Evolutionary conservation across 2,113 vertebrate genomes (phyloP).

Genomic region (Osmerus mordax): DNA sequence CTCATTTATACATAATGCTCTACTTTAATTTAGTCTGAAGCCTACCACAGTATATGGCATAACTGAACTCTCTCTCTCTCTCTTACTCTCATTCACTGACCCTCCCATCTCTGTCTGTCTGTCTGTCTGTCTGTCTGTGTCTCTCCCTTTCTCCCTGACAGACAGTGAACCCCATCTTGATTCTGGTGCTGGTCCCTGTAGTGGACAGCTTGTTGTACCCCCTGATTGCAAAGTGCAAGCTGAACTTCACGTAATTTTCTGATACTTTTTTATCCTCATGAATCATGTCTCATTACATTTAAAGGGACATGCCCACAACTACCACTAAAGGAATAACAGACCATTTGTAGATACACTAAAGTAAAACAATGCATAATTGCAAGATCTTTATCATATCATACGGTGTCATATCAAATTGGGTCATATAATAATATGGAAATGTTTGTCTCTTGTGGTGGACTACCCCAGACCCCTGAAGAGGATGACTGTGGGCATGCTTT

Average conservation of each 20-base stretch:
- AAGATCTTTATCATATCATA: not conserved
- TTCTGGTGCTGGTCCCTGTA: constrained; percentile 84
- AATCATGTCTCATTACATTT: not conserved
- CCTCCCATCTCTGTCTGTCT: not conserved
- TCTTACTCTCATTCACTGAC: too few relatives aligned
- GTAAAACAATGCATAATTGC: not conserved
- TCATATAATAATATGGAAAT: not conserved
- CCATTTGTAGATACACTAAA: not conserved
- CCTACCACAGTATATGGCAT: too few relatives aligned
- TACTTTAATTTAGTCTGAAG: too few relatives aligned
- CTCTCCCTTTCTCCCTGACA: constrained; percentile 45
- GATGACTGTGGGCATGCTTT: constrained; percentile 91
- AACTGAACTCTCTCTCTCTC: too few relatives aligned
- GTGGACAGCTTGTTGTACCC: constrained; percentile 82
- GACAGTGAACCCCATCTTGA: constrained; percentile 90
- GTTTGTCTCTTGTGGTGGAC: constrained; percentile 7
- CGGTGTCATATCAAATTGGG: not conserved
- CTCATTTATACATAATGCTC: not conserved
- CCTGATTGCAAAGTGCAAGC: constrained; percentile 81
- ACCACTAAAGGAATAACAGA: too few relatives aligned
- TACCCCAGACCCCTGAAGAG: constrained; percentile 79
- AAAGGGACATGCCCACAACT: too few relatives aligned
- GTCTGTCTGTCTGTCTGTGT: not conserved
- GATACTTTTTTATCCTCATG: not conserved
- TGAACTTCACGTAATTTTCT: constrained; percentile 87